Conservation (phyloP, 1,140 invertebrate genomes). For the Cyrtorhinus lividipennis region DNA sequence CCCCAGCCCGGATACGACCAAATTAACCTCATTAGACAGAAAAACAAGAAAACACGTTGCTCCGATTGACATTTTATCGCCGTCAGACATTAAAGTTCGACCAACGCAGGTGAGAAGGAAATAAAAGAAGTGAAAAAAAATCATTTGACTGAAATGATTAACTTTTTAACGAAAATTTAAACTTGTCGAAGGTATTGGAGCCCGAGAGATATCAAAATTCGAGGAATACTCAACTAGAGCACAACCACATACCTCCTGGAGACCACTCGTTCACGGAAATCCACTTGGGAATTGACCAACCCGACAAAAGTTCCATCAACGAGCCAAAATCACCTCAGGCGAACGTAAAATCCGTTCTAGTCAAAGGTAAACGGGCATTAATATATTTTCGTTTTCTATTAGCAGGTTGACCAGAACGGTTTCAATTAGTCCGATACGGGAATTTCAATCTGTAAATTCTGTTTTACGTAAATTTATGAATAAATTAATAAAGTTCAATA, state of each 20-base stretch:
- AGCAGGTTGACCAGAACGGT: too few species aligned
- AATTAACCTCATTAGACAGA: not conserved
- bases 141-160: not conserved
- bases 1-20: not conserved
- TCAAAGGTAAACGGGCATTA: conserved; percentile 1
- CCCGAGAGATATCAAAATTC: not conserved
- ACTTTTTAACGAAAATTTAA: too few species aligned
- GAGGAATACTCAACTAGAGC: not conserved
- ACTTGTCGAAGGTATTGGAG: not conserved
- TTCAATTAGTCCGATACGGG: too few species aligned
- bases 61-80: not conserved
- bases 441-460: too few species aligned
- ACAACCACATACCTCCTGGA: not conserved
- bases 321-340: conserved; percentile 1
- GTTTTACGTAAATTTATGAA: too few species aligned
- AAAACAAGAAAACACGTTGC: not conserved
- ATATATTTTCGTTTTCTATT: too few species aligned
- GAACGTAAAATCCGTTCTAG: not conserved
- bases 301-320: conserved; percentile 17
- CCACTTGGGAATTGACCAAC: conserved; percentile 10
- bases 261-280: not conserved
- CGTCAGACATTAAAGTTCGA: not conserved
- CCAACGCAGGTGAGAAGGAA: not conserved
- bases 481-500: too few species aligned
- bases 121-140: too few species aligned